These are phyloP conservation scores for Pollenia labialis DNA, from an alignment of 2,888 invertebrate species.

Conservation along the genomic window DNA sequence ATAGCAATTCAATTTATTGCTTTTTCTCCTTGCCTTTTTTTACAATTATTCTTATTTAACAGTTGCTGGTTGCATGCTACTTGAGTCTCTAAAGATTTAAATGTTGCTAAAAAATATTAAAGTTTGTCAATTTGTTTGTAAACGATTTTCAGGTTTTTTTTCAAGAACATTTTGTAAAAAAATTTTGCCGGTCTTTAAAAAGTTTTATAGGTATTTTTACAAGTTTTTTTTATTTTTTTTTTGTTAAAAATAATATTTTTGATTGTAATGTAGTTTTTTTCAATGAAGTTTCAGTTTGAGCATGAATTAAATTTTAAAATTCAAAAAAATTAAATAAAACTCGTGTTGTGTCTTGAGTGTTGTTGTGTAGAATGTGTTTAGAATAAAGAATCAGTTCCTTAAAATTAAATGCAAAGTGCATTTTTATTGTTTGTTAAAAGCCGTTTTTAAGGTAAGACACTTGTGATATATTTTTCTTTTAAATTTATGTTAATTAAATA, in stretches of 20 bases:
- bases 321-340: slow-evolving; percentile 17
- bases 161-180: slow-evolving; percentile 19
- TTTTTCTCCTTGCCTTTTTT: background rate
- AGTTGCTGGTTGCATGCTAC: slow-evolving; percentile 12
- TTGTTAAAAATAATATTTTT: background rate
- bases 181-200: background rate
- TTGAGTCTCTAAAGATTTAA: slow-evolving; percentile 26
- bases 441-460: slow-evolving; percentile 27
- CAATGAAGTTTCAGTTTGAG: slow-evolving; percentile 42
- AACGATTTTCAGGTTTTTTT: slow-evolving; percentile 43
- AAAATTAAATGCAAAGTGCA: slow-evolving; percentile 42
- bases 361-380: slow-evolving; percentile 49
- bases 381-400: slow-evolving; percentile 68
- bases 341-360: slow-evolving; percentile 43
- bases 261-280: background rate
- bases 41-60: slow-evolving; percentile 6
- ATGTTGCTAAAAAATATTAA: slow-evolving; percentile 18
- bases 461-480: slow-evolving; percentile 33
- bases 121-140: slow-evolving; percentile 45
- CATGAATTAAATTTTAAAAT: slow-evolving; percentile 20
- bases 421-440: slow-evolving; percentile 46
- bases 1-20: slow-evolving; percentile 41
- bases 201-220: slow-evolving; percentile 37
- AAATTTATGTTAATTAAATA: slow-evolving; percentile 27
- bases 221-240: slow-evolving; percentile 6